Conservation (phyloP, 2,797 vertebrate species). For the Notoglanidium macrostoma region DNA sequence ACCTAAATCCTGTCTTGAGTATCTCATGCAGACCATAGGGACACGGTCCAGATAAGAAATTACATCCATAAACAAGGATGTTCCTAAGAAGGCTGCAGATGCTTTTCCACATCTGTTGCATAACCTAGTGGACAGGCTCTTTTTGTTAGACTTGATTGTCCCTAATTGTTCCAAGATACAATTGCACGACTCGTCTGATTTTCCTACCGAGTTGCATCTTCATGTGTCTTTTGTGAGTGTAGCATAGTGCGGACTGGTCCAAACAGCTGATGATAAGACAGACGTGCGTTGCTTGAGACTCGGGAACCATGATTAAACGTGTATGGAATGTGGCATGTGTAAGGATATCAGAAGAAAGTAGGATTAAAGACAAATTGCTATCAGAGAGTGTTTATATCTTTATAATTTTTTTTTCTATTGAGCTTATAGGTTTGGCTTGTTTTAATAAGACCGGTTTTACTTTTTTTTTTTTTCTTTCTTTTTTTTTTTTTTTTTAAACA, state of each 20-base stretch:
- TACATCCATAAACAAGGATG: constrained; percentile 47
- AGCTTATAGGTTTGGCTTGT: constrained; percentile 33
- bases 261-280: background rate
- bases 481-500: background rate
- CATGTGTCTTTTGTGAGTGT: background rate
- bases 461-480: background rate
- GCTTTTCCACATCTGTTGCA: constrained; percentile 56
- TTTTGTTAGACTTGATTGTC: constrained; percentile 50
- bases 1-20: background rate
- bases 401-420: constrained; percentile 35
- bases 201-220: background rate
- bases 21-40: constrained; percentile 44
- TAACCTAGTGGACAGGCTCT: constrained; percentile 55
- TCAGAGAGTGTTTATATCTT: background rate
- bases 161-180: constrained; percentile 51
- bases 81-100: constrained; percentile 40
- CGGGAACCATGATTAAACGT: background rate
- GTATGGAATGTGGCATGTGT: background rate
- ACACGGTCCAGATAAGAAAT: constrained; percentile 55
- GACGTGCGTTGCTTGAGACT: background rate
- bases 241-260: background rate
- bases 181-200: constrained; percentile 40
- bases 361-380: background rate
- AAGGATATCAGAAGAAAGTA: background rate
- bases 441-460: background rate